phyloP scores from a whole-genome alignment of 92 coral and sea anemone genomes.

The Chrysogorgia sp. region DNA sequence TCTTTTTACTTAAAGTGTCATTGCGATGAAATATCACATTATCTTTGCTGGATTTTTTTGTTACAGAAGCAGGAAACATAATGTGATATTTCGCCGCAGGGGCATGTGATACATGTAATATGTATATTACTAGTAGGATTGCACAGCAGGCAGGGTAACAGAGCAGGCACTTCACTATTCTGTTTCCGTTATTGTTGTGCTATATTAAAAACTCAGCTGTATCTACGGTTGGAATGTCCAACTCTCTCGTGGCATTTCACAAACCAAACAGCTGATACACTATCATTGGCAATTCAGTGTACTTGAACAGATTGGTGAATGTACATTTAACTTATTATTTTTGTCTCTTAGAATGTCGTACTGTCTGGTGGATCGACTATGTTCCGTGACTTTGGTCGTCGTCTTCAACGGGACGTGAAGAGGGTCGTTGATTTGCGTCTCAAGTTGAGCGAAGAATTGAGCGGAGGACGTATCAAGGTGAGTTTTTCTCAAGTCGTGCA shows the following conservation, averaged over 20 bases:
- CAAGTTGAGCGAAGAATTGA: conserved; percentile 90
- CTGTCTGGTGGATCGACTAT: conserved; percentile 99
- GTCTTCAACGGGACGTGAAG: conserved; percentile 97
- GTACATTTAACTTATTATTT: no score
- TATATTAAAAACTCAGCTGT: conserved; percentile 18
- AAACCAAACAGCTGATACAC: conserved; percentile 25
- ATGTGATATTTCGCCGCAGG: no score
- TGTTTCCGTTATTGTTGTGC: conserved; percentile 37
- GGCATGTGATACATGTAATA: not conserved
- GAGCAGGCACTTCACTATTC: not conserved
- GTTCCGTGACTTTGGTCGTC: conserved; percentile 99
- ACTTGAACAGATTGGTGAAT: not conserved
- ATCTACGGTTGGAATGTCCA: conserved; percentile 39
- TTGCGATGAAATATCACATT: no score
- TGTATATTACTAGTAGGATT: not conserved
- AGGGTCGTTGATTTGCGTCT: conserved; percentile 90
- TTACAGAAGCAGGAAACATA: no score
- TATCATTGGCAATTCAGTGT: no score
- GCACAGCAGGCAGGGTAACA: conserved; percentile 34
- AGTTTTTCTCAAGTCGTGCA: no score
- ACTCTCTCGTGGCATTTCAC: conserved; percentile 3
- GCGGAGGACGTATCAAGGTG: conserved; percentile 97
- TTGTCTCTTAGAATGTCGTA: conserved; percentile 75
- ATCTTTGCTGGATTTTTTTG: no score
- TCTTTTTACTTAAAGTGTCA: no score